Evolutionary conservation across 2,797 vertebrate genomes (phyloP), one percentile per base, ranked within the genome.

Genomic region (Thalassophryne amazonica): DNA sequence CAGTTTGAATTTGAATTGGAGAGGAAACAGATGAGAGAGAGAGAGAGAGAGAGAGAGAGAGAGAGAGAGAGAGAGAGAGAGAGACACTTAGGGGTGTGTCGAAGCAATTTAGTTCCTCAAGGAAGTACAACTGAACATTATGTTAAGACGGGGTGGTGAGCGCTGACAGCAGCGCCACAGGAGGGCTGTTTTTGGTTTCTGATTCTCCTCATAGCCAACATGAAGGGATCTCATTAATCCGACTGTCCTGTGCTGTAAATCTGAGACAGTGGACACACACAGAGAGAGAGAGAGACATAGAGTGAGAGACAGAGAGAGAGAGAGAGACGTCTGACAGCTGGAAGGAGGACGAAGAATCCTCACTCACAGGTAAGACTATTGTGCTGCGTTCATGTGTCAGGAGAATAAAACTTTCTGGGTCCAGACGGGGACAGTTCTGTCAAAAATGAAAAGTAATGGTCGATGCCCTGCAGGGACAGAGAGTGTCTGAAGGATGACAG

Each of bases 71-170:
- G 53, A 68, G 42, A 76, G 17, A 78, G 28, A 55, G 39, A 67
- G 27, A 36, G 48, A 74, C 25, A 47, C 66, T 69, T 58, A 88
- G 88, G 90, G 88, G 90, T 88, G 90, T 91, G 89, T 88, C 89
- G 86, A 77, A 78, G 79, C 85, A 87, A 85, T 87, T 89, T 85
- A 91, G 90, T 92, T 92, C 91, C 91, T 92, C 86, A 84, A 93
- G 92, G 92, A 93, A 93, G 92, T 93, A 50, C 77, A 83, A 80
- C 80, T 86, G 78, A 86, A 67, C 83, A 85, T 80, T 86, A 88
- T 88, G 87, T 90, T 80, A 79, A 89, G 81, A 86, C 76, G 76
- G 77, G 54, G 63, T 54, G 67, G 59, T 22, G 50, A 61, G 67
- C 69, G 42, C 35, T 70, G 62, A 85, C 58, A 61, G 71, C 47